Base-by-base conservation (phyloP, 2,888 invertebrate genomes). In the Chaetoderma sp. region DNA sequence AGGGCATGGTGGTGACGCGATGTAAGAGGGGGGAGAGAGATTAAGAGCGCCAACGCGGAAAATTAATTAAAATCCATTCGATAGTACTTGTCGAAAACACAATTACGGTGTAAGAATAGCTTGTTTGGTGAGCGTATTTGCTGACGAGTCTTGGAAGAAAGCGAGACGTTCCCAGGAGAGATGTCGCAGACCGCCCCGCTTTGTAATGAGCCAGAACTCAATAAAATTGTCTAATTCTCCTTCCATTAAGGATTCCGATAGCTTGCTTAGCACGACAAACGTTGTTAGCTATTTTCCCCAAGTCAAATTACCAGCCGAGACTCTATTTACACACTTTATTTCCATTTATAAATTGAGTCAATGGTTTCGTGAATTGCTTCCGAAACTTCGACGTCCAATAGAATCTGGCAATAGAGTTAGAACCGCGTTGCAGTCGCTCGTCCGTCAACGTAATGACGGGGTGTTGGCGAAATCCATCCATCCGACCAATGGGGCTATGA, bases 191-290 rank as follows among this genome's bases (percentile, higher is more conserved):
- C 30, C 28, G 13, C n/a, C 28, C 32, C 32, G n/a, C 32, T 30
- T 30, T 52, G 32, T 32, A 28, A 32, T 27, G 28, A 33, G 16
- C 30, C 18, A 16, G 23, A 3, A 32, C 30, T 33, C 50, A 52
- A 52, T 52, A 52, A 52, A 52, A 52, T 52, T 52, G 52, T 52
- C 52, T 52, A 52, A 52, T 52, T 52, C 52, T 52, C n/a, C 32
- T 52, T 32, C 52, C 32, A 52, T 52, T 52, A 52, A 32, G 32
- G 52, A 52, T 52, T 52, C 52, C n/a, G 32, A 28, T 52, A 33
- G 32, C 52, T 32, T 25, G 52, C 52, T 52, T 32, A 52, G 32
- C 52, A 21, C n/a, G 28, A 52, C 52, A 52, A 52, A 52, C 32
- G 28, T 28, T 52, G 52, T 52, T 52, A 52, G 52, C 52, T 52